Evolutionary conservation across 2,797 vertebrate genomes (phyloP), one percentile per base, ranked within the genome.

Genomic region (Jordanella pulchra): DNA sequence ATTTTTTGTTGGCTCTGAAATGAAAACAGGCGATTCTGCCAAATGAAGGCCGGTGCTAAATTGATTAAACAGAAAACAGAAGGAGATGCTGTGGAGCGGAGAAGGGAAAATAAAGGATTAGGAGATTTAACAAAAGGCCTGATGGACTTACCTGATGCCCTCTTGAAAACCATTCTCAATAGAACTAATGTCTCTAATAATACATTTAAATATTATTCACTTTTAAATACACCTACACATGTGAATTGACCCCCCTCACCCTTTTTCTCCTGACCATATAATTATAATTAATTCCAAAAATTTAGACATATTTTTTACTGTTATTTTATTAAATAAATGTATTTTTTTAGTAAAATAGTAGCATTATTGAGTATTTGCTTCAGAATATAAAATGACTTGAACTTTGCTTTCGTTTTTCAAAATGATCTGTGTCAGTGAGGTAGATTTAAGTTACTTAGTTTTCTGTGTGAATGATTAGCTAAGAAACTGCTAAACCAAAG

Each of bases 1-100:
- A 63, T 67, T 74, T 64, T 71, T 9, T 0, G 58, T 75, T 47
- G 65, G 27, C 53, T 3, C 39, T 0, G 39, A 73, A 77, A 84
- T 76, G 32, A 89, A 84, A 78, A 72, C 79, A 58, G 73, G 54
- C 66, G 64, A 76, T 69, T 78, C 60, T 84, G 79, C 86, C 79
- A 80, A 81, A 88, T 77, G 27, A 64, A 78, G 39, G 71, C 74
- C 68, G 71, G 73, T 71, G 76, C 47, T 71, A 76, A 89, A 85
- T 79, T 78, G 69, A 84, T 89, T 79, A 89, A 85, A 87, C 32
- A 44, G 65, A 73, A 61, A 51, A 71, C 50, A 55, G n/a, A 73
- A 25, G 9, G 51, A 66, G 45, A 77, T 48, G 72, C 0, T 48
- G 53, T 69, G 69, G 54, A 64, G 54, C 61, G 0, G 47, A 66